A percentile compares a stretch with the other conserved stretches of the same genome.
phyloP scores from a whole-genome alignment of 2,113 vertebrate species.

The Sterna hirundo region DNA sequence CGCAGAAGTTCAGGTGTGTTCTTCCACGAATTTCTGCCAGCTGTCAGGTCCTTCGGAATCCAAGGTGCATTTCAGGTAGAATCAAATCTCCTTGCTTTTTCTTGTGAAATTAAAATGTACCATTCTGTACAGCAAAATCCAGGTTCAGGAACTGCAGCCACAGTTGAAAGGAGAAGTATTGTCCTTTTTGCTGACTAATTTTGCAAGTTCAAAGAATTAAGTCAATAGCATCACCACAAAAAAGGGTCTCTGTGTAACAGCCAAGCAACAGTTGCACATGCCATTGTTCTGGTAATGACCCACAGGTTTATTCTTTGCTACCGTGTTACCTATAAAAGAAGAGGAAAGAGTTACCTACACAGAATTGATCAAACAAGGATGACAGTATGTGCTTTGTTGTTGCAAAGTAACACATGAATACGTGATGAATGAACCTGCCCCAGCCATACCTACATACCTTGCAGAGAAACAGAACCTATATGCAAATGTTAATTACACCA shows the following conservation, averaged over 20 bases:
- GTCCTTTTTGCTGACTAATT: neutral
- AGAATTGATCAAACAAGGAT: neutral
- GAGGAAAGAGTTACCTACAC: neutral
- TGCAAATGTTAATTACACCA: neutral
- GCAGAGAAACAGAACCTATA: neutral
- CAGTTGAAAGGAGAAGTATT: neutral
- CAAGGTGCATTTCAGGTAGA: neutral
- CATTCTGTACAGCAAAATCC: neutral
- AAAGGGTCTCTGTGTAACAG: neutral
- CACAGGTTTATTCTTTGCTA: conserved; percentile 77
- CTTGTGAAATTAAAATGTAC: neutral
- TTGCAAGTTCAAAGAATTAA: neutral
- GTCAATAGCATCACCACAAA: neutral
- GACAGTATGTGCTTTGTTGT: neutral
- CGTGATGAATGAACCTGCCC: neutral
- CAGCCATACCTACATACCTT: neutral
- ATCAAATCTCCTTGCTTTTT: neutral
- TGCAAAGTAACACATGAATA: neutral
- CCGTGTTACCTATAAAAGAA: conserved; percentile 89
- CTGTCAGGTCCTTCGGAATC: neutral
- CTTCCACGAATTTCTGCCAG: neutral
- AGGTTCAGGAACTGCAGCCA: neutral
- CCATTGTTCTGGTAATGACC: neutral
- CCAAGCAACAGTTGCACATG: neutral
- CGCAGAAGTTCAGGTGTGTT: neutral